Evolutionary conservation across 2,888 invertebrate genomes (phyloP), one percentile per base, ranked within the genome.

Genomic region (Aspidiotus rigidus): DNA sequence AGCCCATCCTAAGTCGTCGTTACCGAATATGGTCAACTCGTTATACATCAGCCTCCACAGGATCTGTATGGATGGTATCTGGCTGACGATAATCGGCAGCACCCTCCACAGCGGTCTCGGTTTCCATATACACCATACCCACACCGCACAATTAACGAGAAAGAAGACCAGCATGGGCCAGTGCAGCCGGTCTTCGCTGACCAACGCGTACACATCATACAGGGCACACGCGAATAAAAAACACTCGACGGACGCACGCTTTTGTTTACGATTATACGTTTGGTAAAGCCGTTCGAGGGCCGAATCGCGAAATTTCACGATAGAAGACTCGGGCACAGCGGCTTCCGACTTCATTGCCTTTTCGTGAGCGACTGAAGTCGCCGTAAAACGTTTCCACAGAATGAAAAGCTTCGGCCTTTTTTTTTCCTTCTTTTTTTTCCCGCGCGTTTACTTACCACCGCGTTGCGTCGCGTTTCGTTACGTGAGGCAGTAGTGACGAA

Each of bases 1-100:
- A 40, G 85, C 82, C 88, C 89, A 89, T 42, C 86, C 87, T 16
- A 89, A 80, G 69, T 84, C 83, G 75, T 88, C 86, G 71, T 87
- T 81, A 28, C 84, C 82, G 57, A 83, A 82, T 72, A 83, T 81
- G 73, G 82, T 82, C 77, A 80, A 77, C 75, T 79, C 78, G 76
- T 85, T 84, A 72, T 86, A 79, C 75, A 85, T 83, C 73, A 87
- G 79, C 76, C 84, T 83, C 69, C 80, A 79, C 64, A 85, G 79
- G 71, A 87, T 78, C 76, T 86, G 86, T 41, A 81, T 79, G 74
- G 82, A 84, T 73, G 86, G 82, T 41, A 84, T 78, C 71, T 85
- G 80, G 83, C 86, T 88, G 49, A 84, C 82, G 62, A 87, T 75
- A 75, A 86, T 86, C 60, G 86, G 85, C 64, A 87, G 79, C 6